Evolutionary conservation across 2,888 invertebrate genomes (phyloP).

Genomic region (Phymatocera aterrima): DNA sequence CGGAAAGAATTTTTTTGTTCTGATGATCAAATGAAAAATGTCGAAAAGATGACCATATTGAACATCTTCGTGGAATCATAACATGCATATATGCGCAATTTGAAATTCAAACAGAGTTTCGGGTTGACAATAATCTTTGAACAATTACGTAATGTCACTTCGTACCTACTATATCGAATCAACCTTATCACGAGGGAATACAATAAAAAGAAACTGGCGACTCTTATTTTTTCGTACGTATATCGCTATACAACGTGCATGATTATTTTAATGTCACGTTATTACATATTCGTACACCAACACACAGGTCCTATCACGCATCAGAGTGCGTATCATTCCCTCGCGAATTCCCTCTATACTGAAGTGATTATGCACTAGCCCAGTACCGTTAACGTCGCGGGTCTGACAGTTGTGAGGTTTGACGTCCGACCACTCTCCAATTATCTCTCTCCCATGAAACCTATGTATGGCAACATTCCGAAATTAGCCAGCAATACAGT

Average conservation of each 20-base stretch:
- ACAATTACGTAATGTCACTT: constrained; percentile 3
- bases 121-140: neutral
- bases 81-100: constrained; percentile 55
- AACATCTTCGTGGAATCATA: constrained; percentile 71
- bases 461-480: too few relatives aligned
- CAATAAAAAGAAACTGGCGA: neutral
- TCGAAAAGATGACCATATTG: constrained; percentile 58
- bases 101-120: neutral
- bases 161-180: neutral
- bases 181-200: constrained; percentile 25
- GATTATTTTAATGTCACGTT: neutral
- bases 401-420: constrained; percentile 32
- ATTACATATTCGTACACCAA: neutral
- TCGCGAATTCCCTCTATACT: too few relatives aligned
- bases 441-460: too few relatives aligned
- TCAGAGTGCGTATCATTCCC: too few relatives aligned
- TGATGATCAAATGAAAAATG: constrained; percentile 57
- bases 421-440: too few relatives aligned
- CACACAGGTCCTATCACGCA: neutral
- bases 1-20: constrained; percentile 48
- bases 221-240: neutral
- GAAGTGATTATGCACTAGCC: too few relatives aligned
- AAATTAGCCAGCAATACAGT: too few relatives aligned
- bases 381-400: too few relatives aligned
- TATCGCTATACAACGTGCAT: neutral